Conservation (phyloP, 2,888 invertebrate genomes). For the Yponomeuta sedellus region DNA sequence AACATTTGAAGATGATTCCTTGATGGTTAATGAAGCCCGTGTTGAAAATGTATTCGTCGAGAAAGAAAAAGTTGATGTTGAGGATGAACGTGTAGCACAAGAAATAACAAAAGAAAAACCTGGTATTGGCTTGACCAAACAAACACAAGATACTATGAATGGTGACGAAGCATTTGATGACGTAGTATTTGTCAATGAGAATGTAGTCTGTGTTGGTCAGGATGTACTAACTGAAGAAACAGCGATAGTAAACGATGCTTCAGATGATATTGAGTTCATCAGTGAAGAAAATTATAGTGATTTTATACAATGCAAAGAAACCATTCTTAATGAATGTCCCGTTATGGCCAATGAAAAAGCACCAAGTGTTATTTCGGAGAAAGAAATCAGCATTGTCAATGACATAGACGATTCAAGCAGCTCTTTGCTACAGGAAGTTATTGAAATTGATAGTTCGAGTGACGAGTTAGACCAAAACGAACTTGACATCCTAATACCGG, state of each 20-base stretch:
- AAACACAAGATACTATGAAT: neutral
- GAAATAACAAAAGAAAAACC: neutral
- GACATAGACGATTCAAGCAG: neutral
- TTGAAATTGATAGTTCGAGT: constrained; percentile 49
- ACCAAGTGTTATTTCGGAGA: neutral
- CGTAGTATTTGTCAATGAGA: neutral
- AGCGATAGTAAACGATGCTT: neutral
- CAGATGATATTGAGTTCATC: neutral
- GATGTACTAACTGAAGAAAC: neutral
- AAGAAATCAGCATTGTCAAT: neutral
- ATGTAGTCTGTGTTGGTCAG: neutral
- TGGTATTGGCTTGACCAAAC: neutral
- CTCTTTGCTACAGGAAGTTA: constrained; percentile 28
- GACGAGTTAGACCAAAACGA: constrained; percentile 26
- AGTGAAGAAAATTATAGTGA: neutral
- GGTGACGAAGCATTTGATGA: neutral
- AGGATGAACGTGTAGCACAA: neutral
- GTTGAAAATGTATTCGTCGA: neutral
- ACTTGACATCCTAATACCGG: neutral
- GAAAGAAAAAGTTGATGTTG: neutral
- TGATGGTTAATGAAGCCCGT: neutral
- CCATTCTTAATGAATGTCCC: too few species aligned
- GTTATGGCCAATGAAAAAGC: neutral
- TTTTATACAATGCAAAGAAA: neutral
- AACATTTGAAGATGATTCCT: too few species aligned